Percentiles rank a stretch among this genome's conserved stretches.
phyloP scores from a whole-genome alignment of 2,888 invertebrate genomes.

The Clostera curtula region DNA sequence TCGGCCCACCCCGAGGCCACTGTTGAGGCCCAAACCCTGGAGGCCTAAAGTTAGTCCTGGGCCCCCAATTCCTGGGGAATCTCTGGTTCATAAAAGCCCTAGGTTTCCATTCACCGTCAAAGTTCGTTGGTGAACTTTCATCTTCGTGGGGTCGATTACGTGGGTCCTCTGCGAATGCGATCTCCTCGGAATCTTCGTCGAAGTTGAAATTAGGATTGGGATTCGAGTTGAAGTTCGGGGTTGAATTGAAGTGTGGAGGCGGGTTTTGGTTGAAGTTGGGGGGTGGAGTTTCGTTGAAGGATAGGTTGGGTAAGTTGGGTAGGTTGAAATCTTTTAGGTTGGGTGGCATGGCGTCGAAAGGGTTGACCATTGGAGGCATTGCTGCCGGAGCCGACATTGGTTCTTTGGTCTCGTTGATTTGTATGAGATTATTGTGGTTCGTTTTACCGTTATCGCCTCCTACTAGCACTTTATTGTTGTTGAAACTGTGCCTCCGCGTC shows the following conservation, averaged over 20 bases:
- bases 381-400: constrained; percentile 31
- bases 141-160: constrained; percentile 22
- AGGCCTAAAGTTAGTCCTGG: constrained; percentile 46
- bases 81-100: constrained; percentile 39
- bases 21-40: constrained; percentile 28
- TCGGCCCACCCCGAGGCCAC: constrained; percentile 51
- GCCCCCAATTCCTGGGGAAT: constrained; percentile 60
- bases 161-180: constrained; percentile 43
- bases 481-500: constrained; percentile 60
- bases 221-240: no score
- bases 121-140: constrained; percentile 27
- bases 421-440: constrained; percentile 33
- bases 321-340: constrained; percentile 33
- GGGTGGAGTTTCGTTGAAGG: constrained; percentile 14
- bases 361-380: constrained; percentile 41
- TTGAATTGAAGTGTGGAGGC: no score
- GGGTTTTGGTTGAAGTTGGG: no score
- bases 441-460: constrained; percentile 51
- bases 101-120: constrained; percentile 34
- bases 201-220: no score
- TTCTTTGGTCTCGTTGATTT: constrained; percentile 35
- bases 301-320: constrained; percentile 15
- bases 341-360: constrained; percentile 57
- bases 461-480: constrained; percentile 64
- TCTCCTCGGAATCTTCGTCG: constrained; percentile 29